Conservation (phyloP, 2,888 invertebrate species). For the Drosophila histrio region DNA sequence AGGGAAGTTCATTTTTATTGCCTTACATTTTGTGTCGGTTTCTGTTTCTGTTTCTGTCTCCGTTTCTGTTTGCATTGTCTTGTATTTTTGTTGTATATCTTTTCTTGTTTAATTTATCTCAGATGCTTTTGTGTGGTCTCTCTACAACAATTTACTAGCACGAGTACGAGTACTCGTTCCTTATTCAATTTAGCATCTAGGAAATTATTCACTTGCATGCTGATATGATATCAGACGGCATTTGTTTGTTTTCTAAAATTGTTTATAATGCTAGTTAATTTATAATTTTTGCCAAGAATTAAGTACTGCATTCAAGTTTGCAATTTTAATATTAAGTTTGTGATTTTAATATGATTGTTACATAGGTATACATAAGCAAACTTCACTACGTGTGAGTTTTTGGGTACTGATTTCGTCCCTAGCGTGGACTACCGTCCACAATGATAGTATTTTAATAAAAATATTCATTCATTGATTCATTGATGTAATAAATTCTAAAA, state of each 20-base stretch:
- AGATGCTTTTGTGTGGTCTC: slow-evolving; percentile 63
- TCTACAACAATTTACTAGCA: slow-evolving; percentile 25
- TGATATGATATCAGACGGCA: slow-evolving; percentile 11
- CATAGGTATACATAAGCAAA: no score
- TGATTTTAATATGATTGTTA: no score
- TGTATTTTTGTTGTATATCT: slow-evolving; percentile 10
- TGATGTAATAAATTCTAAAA: no score
- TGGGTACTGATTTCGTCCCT: no score
- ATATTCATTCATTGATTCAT: no score
- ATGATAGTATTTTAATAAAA: no score
- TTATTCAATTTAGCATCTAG: slow-evolving; percentile 7
- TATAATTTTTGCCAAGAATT: neutral
- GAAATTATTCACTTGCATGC: slow-evolving; percentile 4
- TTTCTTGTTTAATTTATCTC: slow-evolving; percentile 30
- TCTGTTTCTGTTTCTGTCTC: slow-evolving; percentile 28
- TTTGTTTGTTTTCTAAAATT: slow-evolving; percentile 16
- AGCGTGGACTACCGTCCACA: no score
- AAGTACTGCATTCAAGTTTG: no score
- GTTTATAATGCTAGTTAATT: neutral
- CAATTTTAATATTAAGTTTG: no score
- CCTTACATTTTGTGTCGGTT: slow-evolving; percentile 58
- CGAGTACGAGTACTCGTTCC: neutral
- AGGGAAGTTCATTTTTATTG: slow-evolving; percentile 75
- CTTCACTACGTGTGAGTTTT: no score
- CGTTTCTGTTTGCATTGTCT: slow-evolving; percentile 15